phyloP scores from a whole-genome alignment of 2,888 invertebrate species.

The Agrotis exclamationis region DNA sequence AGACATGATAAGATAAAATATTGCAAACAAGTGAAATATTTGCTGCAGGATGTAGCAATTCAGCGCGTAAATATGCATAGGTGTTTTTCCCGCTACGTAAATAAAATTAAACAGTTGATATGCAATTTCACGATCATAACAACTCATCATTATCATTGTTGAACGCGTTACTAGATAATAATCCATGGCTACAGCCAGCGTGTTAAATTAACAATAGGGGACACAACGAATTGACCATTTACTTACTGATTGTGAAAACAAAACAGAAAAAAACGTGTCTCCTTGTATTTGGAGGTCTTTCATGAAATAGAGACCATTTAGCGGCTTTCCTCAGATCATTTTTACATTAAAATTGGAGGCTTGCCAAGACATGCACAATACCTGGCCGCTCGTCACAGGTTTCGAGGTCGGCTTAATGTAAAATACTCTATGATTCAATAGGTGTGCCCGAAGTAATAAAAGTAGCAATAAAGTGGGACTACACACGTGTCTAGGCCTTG shows the following conservation, averaged over 20 bases:
- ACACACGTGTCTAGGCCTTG: not conserved
- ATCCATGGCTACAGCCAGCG: constrained; percentile 33
- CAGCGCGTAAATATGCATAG: constrained; percentile 29
- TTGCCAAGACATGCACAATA: constrained; percentile 80
- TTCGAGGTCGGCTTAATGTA: constrained; percentile 73
- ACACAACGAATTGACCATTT: constrained; percentile 55
- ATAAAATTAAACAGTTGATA: constrained; percentile 15
- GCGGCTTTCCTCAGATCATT: constrained; percentile 69
- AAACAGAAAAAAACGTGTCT: constrained; percentile 23
- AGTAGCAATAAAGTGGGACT: constrained; percentile 5
- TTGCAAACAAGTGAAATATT: constrained; percentile 31
- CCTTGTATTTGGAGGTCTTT: constrained; percentile 53
- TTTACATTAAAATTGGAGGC: constrained; percentile 79
- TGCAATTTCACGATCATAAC: constrained; percentile 19
- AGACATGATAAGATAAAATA: constrained; percentile 48
- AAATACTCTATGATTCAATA: constrained; percentile 51
- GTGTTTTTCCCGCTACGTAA: constrained; percentile 25
- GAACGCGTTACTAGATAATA: constrained; percentile 29
- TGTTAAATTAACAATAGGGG: constrained; percentile 44
- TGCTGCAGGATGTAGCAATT: constrained; percentile 32
- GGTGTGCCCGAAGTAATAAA: constrained; percentile 32
- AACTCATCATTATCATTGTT: constrained; percentile 8
- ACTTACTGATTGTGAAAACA: constrained; percentile 40
- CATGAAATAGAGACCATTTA: constrained; percentile 67
- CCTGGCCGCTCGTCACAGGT: constrained; percentile 76